Base-by-base conservation (phyloP, 1,140 invertebrate species). In the Hyphantria cunea region DNA sequence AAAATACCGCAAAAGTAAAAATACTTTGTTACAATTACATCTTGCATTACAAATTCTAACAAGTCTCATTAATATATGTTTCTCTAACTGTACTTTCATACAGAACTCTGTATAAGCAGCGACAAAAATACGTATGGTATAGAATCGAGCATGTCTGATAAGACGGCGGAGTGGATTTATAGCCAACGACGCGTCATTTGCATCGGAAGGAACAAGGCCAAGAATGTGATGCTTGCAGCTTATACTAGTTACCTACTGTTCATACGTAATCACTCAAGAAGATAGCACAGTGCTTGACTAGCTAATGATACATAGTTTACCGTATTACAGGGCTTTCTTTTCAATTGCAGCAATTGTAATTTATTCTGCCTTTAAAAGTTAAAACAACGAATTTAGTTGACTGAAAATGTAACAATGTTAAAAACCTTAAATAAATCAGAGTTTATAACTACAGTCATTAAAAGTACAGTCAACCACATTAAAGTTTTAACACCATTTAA, bases 151-250 rank as follows among this genome's bases (percentile, higher is more conserved):
- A 58, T 17, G 25, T 58, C 56, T 67, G 71, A 74, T 70, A 70
- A 67, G 51, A 14, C 44, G 53, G 64, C 67, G 68, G 66, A 64
- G 55, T 58, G 51, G 58, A 64, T 70, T 74, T 70, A 70, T 58
- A 62, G 58, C 47, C 45, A 45, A n/a, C 62, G 37, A 55, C 55
- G 37, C 41, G 50, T 63, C 63, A 74, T 74, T 74, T 74, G 71
- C 71, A 74, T 74, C 61, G 56, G 50, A 66, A 66, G 58, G 55
- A 66, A 66, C 39, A 48, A 17, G 9, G 44, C 4, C 9, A 51
- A 41, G 56, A 60, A 60, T 60, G 56, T 34, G 56, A 41, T 47
- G 56, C 56, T 42, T 47, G 56, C 47, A 60, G 3, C n/a, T 7
- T n/a, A 2, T n/a, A n/a, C 37, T 3, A 39, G 37, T n/a, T 39